Conservation (phyloP, 1,140 invertebrate genomes). For the Cyrtorhinus lividipennis region DNA sequence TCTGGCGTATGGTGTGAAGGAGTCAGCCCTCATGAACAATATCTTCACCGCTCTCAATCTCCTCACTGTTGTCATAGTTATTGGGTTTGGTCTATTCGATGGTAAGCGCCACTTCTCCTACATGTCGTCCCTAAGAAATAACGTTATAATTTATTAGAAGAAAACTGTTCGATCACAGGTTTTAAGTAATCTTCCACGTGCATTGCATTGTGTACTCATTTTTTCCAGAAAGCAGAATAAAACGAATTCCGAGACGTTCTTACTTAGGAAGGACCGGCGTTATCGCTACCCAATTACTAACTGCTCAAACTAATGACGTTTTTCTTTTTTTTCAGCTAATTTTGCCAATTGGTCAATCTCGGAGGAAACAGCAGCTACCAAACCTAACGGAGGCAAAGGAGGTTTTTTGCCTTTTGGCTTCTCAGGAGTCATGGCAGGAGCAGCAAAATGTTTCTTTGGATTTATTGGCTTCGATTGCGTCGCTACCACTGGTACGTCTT, state of each 20-base stretch:
- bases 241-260: no score
- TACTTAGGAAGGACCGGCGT: no score
- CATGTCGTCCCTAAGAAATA: neutral
- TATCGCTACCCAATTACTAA: no score
- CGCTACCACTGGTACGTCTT: slow-evolving; percentile 55
- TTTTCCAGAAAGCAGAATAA: no score
- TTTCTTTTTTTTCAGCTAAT: slow-evolving; percentile 30
- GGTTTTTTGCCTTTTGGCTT: slow-evolving; percentile 75
- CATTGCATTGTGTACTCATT: no score
- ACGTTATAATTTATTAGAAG: no score
- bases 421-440: slow-evolving; percentile 59
- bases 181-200: no score
- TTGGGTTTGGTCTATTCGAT: slow-evolving; percentile 68
- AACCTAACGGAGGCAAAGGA: slow-evolving; percentile 38
- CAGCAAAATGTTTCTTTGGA: slow-evolving; percentile 80
- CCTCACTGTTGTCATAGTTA: slow-evolving; percentile 63
- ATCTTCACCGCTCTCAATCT: slow-evolving; percentile 79
- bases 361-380: slow-evolving; percentile 37
- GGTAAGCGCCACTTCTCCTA: slow-evolving; percentile 38
- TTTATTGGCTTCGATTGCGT: slow-evolving; percentile 78
- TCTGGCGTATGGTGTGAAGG: slow-evolving; percentile 68
- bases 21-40: slow-evolving; percentile 80
- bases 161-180: neutral
- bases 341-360: slow-evolving; percentile 50
- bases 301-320: no score